phyloP scores from a whole-genome alignment of 2,113 vertebrate genomes.

The Odocoileus hemionus region DNA sequence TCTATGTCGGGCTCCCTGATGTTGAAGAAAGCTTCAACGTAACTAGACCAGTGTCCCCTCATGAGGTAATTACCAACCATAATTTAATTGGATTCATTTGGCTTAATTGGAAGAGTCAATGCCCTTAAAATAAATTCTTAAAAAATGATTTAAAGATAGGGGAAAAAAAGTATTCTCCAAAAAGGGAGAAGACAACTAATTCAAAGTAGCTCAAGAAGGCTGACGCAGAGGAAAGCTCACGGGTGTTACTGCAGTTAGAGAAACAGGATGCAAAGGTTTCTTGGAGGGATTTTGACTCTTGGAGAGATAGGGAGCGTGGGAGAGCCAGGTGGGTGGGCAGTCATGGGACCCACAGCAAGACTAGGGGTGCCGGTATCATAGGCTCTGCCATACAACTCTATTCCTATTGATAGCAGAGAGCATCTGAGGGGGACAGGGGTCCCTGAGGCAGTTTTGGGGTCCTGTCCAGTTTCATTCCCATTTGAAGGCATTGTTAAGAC shows the following conservation, averaged over 20 bases:
- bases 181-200: neutral
- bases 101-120: neutral
- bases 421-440: fast-evolving
- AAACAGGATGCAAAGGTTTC: neutral
- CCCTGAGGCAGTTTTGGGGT: neutral
- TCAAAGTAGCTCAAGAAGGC: neutral
- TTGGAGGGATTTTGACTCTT: neutral
- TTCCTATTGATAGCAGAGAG: neutral
- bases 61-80: slow-evolving; percentile 86
- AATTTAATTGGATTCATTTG: neutral
- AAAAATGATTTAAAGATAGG: neutral
- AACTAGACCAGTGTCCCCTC: slow-evolving; percentile 94
- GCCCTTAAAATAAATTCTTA: neutral
- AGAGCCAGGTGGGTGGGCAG: neutral
- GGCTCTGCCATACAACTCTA: neutral
- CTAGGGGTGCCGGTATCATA: neutral
- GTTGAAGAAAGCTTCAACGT: slow-evolving; percentile 99
- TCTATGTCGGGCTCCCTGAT: slow-evolving; percentile 96
- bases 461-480: neutral
- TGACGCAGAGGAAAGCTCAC: neutral
- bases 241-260: neutral
- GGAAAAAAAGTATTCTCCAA: neutral
- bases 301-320: neutral
- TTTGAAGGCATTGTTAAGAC: neutral
- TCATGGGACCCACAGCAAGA: neutral